Conservation (phyloP, 2,113 vertebrate genomes). For the Symphodus melops region DNA sequence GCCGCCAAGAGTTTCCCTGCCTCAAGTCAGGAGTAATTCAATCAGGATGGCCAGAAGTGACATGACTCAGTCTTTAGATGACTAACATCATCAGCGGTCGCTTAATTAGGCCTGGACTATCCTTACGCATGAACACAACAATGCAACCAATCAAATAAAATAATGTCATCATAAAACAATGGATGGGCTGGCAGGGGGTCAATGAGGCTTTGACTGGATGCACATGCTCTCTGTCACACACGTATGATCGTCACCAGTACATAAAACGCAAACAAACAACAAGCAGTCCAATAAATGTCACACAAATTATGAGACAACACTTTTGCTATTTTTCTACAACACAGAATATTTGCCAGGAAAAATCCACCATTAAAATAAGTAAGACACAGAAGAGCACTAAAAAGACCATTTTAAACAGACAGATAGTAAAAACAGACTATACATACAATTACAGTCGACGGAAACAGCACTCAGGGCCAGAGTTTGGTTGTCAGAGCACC, state of each 20-base stretch:
- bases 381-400: constrained; percentile 19
- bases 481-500: too few relatives aligned
- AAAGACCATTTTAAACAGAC: not conserved
- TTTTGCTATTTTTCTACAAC: too few relatives aligned
- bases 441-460: too few relatives aligned
- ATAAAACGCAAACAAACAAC: constrained; percentile 12
- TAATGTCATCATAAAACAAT: constrained; percentile 19
- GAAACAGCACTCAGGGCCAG: too few relatives aligned
- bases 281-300: constrained; percentile 26
- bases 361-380: constrained; percentile 29
- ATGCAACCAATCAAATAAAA: constrained; percentile 41
- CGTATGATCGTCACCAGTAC: not conserved
- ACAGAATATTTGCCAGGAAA: constrained; percentile 26
- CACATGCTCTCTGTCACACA: constrained; percentile 40
- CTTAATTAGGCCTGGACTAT: constrained; percentile 38
- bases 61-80: constrained; percentile 47
- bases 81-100: constrained; percentile 41
- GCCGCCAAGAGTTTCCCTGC: constrained; percentile 61
- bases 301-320: constrained; percentile 21
- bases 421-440: too few relatives aligned
- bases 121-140: constrained; percentile 23
- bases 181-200: constrained; percentile 20
- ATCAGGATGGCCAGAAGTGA: constrained; percentile 55
- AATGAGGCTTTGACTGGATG: constrained; percentile 39
- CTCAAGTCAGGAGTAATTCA: constrained; percentile 52